Percentiles rank a stretch among this genome's conserved stretches.
These are phyloP conservation scores for Heterodera schachtii DNA, from an alignment of 1,140 invertebrate genomes.

Conservation along the genomic window DNA sequence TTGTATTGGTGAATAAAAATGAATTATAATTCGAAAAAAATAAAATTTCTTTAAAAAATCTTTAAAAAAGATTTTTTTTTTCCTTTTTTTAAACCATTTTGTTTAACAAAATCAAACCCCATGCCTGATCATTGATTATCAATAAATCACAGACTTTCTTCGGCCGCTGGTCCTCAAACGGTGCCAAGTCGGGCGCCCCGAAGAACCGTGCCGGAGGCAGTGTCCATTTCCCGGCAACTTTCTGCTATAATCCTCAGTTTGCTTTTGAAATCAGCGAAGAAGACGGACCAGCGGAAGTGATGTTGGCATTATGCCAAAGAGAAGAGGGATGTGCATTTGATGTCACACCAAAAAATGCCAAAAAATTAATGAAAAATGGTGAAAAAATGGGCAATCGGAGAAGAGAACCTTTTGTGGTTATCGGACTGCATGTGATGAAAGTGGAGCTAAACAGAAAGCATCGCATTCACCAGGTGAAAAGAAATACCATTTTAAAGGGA, in stretches of 20 bases:
- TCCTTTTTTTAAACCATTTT: too few relatives aligned
- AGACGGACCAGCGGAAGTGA: constrained; percentile 48
- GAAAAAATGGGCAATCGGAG: constrained; percentile 44
- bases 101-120: too few relatives aligned
- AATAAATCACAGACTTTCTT: constrained; percentile 51
- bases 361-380: not conserved
- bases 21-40: too few relatives aligned
- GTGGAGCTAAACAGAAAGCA: constrained; percentile 59
- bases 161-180: constrained; percentile 60
- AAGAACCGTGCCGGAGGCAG: constrained; percentile 60
- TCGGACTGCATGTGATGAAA: constrained; percentile 63
- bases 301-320: constrained; percentile 62
- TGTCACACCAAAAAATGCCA: constrained; percentile 13
- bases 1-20: too few relatives aligned
- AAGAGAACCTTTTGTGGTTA: constrained; percentile 62
- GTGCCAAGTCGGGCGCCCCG: constrained; percentile 61
- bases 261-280: constrained; percentile 47
- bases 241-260: constrained; percentile 62
- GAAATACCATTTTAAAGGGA: too few relatives aligned
- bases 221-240: constrained; percentile 56
- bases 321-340: constrained; percentile 27
- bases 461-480: constrained; percentile 61
- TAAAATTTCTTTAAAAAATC: too few relatives aligned
- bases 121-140: not conserved
- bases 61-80: too few relatives aligned